These are phyloP conservation scores for Eulemur rubriventer DNA, from an alignment of 2,797 vertebrate species.

Conservation along the genomic window DNA sequence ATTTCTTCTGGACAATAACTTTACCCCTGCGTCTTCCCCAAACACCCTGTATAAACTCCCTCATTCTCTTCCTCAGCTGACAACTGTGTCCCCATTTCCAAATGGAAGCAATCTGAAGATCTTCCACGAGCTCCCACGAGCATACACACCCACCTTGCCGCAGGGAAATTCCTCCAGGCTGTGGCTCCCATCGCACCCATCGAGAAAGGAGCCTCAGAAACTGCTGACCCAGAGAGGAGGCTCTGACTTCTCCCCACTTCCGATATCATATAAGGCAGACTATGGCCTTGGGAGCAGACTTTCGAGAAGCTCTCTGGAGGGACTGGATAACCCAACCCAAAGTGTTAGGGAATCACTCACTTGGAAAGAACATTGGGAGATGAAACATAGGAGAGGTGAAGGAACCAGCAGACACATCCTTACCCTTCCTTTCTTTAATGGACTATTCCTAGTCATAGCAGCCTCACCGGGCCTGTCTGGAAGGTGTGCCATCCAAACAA, in stretches of 20 bases:
- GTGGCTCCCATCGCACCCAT: fast-evolving
- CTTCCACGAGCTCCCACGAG: neutral
- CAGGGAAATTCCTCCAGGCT: neutral
- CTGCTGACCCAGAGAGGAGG: neutral
- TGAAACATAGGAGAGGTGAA: neutral
- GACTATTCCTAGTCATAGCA: neutral
- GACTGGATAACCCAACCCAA: neutral
- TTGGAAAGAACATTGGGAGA: neutral
- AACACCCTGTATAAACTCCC: neutral
- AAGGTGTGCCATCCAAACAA: neutral
- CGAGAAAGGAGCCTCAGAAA: neutral
- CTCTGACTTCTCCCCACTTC: neutral
- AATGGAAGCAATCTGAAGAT: neutral
- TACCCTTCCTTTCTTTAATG: neutral
- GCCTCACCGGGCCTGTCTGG: neutral
- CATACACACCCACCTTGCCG: fast-evolving
- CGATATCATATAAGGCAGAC: neutral
- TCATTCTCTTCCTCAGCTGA: neutral
- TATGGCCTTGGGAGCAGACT: no score
- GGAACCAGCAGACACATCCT: fast-evolving
- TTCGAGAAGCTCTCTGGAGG: neutral
- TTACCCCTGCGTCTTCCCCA: neutral
- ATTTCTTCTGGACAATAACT: neutral
- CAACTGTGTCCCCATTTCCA: neutral
- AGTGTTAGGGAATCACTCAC: neutral